Evolutionary conservation across 2,888 invertebrate species (phyloP), one percentile per base, ranked within the genome.

Genomic region (Cepaea hortensis): DNA sequence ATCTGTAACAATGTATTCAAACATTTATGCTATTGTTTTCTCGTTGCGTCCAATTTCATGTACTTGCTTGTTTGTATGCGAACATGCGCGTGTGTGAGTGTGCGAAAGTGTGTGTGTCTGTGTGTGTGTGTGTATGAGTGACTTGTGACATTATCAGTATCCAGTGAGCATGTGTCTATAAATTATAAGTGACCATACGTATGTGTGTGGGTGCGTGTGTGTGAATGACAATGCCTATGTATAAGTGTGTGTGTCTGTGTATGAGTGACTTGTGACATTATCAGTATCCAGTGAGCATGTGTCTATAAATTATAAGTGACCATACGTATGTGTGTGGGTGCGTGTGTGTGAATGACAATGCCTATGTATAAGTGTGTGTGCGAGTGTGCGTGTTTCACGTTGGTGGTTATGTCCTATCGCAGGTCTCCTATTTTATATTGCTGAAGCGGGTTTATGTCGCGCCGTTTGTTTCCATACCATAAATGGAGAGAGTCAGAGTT

Each of bases 101-200:
- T 82, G 82, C 50, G 72, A 70, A 48, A 7, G 81, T 70, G 81
- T 81, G 70, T 81, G 62, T 81, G 46, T 81, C 46, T 81, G 9
- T 82, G 73, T 73, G 23, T 50, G 68, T 73, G 68, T 73, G n/a
- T 82, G 82, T 81, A 65, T 62, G 81, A 62, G 81, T 80, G 35
- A 35, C 35, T 20, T 80, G 80, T 80, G 65, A 62, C 62, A 62
- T 13, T 62, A 18, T 18, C 62, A 13, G 23, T n/a, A 35, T 35
- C 48, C 48, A 48, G 48, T 70, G 70, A 13, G 70, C 20, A 0
- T 61, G 65, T 81, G 81, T 81, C 5, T 75, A 11, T 75, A 46
- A 46, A 0, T 48, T 75, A 11, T 75, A 46, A 46, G 9, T 48
- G 75, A 46, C 11, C 46, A 46, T 75, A n/a, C 13, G 9, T 75